Evolutionary conservation across 2,888 invertebrate species (phyloP), one percentile per base, ranked within the genome.

Genomic region (Lithodes maja): DNA sequence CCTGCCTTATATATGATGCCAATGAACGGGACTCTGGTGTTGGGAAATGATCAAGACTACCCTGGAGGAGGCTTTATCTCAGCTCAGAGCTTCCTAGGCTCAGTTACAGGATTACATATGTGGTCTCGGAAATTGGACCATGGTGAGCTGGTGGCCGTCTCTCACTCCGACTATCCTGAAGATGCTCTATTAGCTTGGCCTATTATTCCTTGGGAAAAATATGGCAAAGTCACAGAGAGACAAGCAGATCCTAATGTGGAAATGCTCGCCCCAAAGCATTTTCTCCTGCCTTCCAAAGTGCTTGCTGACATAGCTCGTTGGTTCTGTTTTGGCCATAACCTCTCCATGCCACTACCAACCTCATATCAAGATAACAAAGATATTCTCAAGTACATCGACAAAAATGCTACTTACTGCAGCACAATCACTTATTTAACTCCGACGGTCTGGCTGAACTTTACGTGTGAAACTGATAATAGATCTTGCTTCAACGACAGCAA

Each of bases 21-120:
- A 49, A 15, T 82, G n/a, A 82, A 82, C 12, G 82, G 82, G n/a
- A 82, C 82, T 9, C 52, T 82, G 2, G 82, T 71, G 68, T 71
- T 82, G n/a, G 82, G 82, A 9, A 82, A 71, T 53, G 82, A 71
- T 52, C 71, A 71, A 33, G 71, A 82, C 17, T 82, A 68, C 12
- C 52, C 52, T 15, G 71, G 69, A 1, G 82, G 71, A 50, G 71
- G 82, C 3, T 82, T 69, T 50, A 12, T 15, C 5, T 15, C n/a
- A 1, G 3, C 69, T 2, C 82, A 82, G 52, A 68, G 69, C 52
- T 61, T n/a, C 50, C 68, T 68, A n/a, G 82, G 82, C 82, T 69
- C 69, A 3, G 69, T 82, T 54, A 82, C 82, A 50, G 82, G 69
- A 3, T 12, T 82, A 1, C 7, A 82, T 12, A 15, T 82, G 50